Percentiles rank a stretch among this genome's conserved stretches.
Conservation (phyloP, 2,113 vertebrate genomes). For the Bombycilla garrulus region DNA sequence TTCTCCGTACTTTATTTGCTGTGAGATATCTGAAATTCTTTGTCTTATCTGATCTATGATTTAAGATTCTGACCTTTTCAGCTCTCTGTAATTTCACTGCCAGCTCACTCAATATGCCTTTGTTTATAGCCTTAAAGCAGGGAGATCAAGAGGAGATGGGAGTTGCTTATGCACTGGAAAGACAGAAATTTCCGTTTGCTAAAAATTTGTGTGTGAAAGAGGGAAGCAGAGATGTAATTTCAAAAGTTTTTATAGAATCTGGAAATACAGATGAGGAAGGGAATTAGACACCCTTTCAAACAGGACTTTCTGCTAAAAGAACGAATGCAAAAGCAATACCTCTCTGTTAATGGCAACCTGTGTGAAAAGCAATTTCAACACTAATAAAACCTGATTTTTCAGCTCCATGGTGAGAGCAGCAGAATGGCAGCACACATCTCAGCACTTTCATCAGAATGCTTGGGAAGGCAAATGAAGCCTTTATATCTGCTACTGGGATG, state of each 20-base stretch:
- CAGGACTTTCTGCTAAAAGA: background rate
- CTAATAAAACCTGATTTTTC: constrained; percentile 50
- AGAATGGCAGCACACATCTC: constrained; percentile 5
- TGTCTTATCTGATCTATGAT: constrained; percentile 53
- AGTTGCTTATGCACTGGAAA: background rate
- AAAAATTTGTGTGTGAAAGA: background rate
- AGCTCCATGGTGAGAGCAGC: background rate
- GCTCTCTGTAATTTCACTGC: constrained; percentile 35
- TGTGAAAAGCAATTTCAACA: constrained; percentile 43
- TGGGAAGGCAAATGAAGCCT: constrained; percentile 47
- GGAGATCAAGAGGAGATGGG: background rate
- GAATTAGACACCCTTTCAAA: background rate
- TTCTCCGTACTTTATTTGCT: background rate
- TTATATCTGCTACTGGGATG: constrained; percentile 13
- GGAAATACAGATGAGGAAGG: background rate
- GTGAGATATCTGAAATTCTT: constrained; percentile 36
- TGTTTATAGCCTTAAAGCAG: constrained; percentile 48
- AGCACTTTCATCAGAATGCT: background rate
- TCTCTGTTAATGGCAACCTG: constrained; percentile 34
- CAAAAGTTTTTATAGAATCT: background rate
- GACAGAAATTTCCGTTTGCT: background rate
- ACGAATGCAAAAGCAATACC: background rate
- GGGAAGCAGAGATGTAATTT: background rate
- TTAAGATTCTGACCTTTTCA: constrained; percentile 63
- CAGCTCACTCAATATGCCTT: constrained; percentile 17